These are phyloP conservation scores for Chaenogobius annularis DNA, from an alignment of 2,113 vertebrate genomes.

Conservation along the genomic window DNA sequence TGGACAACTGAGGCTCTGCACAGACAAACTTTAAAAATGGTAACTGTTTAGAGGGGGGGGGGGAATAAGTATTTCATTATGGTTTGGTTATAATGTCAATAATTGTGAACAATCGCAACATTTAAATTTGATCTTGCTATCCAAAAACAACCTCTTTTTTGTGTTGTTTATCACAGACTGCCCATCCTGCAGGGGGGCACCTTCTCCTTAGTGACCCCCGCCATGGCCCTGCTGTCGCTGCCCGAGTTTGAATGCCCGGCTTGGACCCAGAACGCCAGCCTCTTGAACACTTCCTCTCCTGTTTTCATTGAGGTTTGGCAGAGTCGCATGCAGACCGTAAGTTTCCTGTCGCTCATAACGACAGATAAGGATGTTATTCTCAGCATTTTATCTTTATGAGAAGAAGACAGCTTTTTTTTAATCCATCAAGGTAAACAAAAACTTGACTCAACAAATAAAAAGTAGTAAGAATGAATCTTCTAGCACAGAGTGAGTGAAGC, in stretches of 20 bases:
- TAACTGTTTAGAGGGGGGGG: too few relatives aligned
- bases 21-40: too few relatives aligned
- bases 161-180: constrained; percentile 74
- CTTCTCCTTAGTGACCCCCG: constrained; percentile 85
- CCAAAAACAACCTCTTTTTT: background rate
- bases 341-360: constrained; percentile 4
- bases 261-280: constrained; percentile 86
- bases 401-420: background rate
- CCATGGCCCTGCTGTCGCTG: constrained; percentile 86
- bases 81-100: too few relatives aligned
- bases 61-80: too few relatives aligned
- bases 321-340: constrained; percentile 86
- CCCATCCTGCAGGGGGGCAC: constrained; percentile 94
- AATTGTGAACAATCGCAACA: too few relatives aligned
- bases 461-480: too few relatives aligned
- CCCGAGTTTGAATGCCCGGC: constrained; percentile 86
- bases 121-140: too few relatives aligned
- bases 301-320: constrained; percentile 88
- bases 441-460: background rate
- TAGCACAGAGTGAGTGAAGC: too few relatives aligned
- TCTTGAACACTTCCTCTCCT: constrained; percentile 85
- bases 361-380: background rate
- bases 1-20: too few relatives aligned
- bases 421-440: too few relatives aligned
- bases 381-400: background rate